Conservation (phyloP, 1,140 invertebrate genomes). For the Chrysomallon squamiferum region DNA sequence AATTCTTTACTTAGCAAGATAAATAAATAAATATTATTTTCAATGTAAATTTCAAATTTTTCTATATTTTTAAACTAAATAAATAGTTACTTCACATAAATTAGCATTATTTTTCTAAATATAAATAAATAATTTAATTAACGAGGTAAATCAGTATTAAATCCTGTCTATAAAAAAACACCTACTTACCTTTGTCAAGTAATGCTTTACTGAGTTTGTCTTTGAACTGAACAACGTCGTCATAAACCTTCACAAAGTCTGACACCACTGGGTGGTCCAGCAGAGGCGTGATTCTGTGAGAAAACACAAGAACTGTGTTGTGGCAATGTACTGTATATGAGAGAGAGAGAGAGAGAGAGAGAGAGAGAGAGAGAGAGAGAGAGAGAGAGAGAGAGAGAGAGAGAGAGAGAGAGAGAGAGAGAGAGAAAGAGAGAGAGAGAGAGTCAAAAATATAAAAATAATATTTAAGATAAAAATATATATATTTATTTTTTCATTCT, state of each 20-base stretch:
- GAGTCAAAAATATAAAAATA: not conserved
- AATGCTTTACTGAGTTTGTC: constrained; percentile 48
- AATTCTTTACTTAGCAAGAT: too few relatives aligned
- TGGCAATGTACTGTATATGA: not conserved
- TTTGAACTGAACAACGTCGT: constrained; percentile 51
- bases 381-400: not conserved
- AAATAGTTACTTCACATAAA: too few relatives aligned
- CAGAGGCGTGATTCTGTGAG: constrained; percentile 14
- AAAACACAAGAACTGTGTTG: not conserved
- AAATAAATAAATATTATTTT: too few relatives aligned
- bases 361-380: not conserved
- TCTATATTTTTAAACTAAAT: too few relatives aligned
- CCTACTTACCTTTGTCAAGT: constrained; percentile 49
- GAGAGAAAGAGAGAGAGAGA: not conserved
- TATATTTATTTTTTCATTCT: not conserved
- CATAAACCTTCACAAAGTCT: constrained; percentile 54
- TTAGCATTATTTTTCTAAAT: too few relatives aligned
- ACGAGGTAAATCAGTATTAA: too few relatives aligned
- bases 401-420: not conserved
- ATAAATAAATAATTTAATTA: too few relatives aligned
- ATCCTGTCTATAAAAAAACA: constrained; percentile 40
- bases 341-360: not conserved
- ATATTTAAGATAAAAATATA: not conserved
- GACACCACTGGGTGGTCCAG: constrained; percentile 48
- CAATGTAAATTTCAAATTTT: too few relatives aligned